Conservation (phyloP, 2,113 vertebrate species). For the Riparia riparia region DNA sequence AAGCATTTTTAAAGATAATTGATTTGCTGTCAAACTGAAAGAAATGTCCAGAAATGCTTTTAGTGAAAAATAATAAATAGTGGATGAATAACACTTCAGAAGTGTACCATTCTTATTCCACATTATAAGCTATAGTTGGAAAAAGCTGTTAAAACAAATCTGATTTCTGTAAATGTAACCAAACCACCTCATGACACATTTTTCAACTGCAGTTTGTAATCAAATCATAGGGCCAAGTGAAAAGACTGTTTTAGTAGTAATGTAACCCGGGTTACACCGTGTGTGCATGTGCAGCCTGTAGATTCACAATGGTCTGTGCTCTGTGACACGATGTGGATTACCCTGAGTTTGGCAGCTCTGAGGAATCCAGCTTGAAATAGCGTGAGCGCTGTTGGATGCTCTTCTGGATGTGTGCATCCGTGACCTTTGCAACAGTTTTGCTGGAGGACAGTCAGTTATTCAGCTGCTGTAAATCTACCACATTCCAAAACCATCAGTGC, state of each 20-base stretch:
- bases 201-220: constrained; percentile 29
- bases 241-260: background rate
- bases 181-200: background rate
- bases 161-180: constrained; percentile 1
- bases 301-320: background rate
- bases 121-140: constrained; percentile 6
- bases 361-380: background rate
- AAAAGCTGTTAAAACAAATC: constrained; percentile 46
- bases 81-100: background rate
- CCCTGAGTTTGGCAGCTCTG: background rate
- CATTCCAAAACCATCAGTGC: background rate
- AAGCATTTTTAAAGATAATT: background rate
- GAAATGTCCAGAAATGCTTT: background rate
- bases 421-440: background rate
- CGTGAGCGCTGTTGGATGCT: background rate
- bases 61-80: constrained; percentile 29
- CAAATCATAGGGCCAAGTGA: background rate
- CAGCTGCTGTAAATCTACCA: background rate
- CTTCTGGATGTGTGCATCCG: background rate
- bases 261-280: background rate
- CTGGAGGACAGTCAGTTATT: constrained; percentile 15
- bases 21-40: constrained; percentile 23
- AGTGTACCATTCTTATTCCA: background rate
- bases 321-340: background rate
- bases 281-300: background rate